phyloP scores from a whole-genome alignment of 2,888 invertebrate species.

The Tubulanus polymorphus region DNA sequence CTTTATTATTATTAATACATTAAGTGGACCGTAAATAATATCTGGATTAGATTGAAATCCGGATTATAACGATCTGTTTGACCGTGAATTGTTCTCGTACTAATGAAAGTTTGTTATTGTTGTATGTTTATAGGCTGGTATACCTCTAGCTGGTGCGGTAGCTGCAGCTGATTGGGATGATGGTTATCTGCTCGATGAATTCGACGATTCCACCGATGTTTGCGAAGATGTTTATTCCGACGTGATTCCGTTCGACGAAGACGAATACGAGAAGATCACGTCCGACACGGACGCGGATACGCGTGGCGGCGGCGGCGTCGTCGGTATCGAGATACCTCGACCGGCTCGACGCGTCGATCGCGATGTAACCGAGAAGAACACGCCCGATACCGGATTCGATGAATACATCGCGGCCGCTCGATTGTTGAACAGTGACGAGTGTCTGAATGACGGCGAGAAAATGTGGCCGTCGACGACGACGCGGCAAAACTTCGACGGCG shows the following conservation, averaged over 20 bases:
- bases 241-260: slow-evolving; percentile 24
- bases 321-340: neutral
- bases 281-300: slow-evolving; percentile 15
- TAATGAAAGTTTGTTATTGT: too few relatives aligned
- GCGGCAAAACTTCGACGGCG: neutral
- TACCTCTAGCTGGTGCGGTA: too few relatives aligned
- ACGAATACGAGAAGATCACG: slow-evolving; percentile 24
- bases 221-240: slow-evolving; percentile 10
- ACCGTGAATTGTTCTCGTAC: too few relatives aligned
- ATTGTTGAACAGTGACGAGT: neutral
- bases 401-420: neutral
- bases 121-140: too few relatives aligned
- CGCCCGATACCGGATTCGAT: neutral
- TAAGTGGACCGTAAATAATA: too few relatives aligned
- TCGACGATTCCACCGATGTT: neutral
- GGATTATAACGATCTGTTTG: too few relatives aligned
- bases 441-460: neutral
- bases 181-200: neutral
- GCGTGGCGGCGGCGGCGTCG: too few relatives aligned
- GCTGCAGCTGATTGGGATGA: neutral
- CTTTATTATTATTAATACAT: too few relatives aligned
- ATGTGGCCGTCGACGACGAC: neutral
- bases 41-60: too few relatives aligned
- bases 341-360: neutral
- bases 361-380: slow-evolving; percentile 2